phyloP scores from a whole-genome alignment of 1,140 invertebrate genomes.

The Coenobita brevimanus region DNA sequence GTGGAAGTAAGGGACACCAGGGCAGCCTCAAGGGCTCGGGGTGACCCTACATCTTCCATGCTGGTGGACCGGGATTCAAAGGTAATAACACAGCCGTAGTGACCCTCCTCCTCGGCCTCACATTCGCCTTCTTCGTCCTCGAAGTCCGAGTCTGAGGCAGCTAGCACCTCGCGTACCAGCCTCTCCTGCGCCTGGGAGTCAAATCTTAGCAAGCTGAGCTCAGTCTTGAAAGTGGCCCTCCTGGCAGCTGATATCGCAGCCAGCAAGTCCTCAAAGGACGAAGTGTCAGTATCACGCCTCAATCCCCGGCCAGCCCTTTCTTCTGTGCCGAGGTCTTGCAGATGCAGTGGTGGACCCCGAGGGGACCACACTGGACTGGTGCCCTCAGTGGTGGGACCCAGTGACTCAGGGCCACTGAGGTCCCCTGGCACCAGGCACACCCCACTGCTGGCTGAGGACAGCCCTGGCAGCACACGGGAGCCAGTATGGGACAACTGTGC shows the following conservation, averaged over 20 bases:
- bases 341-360: background rate
- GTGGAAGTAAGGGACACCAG: slow-evolving; percentile 67
- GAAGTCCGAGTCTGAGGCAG: slow-evolving; percentile 60
- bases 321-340: slow-evolving; percentile 33
- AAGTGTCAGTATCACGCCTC: background rate
- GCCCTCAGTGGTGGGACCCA: background rate
- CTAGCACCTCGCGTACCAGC: slow-evolving; percentile 49
- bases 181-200: slow-evolving; percentile 53
- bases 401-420: slow-evolving; percentile 30
- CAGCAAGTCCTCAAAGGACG: slow-evolving; percentile 18
- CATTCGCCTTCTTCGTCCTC: slow-evolving; percentile 39
- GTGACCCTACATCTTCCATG: slow-evolving; percentile 65
- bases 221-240: slow-evolving; percentile 38
- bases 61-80: slow-evolving; percentile 65
- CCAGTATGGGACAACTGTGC: slow-evolving; percentile 43
- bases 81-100: slow-evolving; percentile 66
- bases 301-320: background rate
- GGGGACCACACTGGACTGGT: slow-evolving; percentile 10
- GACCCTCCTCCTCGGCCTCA: slow-evolving; percentile 10
- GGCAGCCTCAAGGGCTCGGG: slow-evolving; percentile 64
- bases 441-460: slow-evolving; percentile 55
- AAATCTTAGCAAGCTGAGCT: slow-evolving; percentile 43
- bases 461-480: slow-evolving; percentile 31
- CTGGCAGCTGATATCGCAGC: slow-evolving; percentile 29
- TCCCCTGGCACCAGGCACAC: slow-evolving; percentile 46